Evolutionary conservation across 2,797 vertebrate genomes (phyloP).

Genomic region (Furcifer pardalis): DNA sequence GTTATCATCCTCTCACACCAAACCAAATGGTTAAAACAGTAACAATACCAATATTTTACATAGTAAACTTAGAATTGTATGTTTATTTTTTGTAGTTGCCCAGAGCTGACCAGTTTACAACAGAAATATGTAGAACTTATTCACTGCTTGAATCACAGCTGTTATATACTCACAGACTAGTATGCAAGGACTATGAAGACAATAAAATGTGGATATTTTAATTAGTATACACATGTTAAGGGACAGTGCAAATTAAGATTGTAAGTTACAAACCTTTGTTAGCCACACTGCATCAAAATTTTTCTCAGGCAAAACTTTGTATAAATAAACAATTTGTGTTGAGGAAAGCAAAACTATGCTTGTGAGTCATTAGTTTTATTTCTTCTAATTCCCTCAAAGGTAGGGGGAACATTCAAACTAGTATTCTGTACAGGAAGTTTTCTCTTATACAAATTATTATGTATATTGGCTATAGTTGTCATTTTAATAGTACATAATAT

Average conservation of each 20-base stretch:
- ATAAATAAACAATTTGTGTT: neutral
- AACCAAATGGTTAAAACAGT: neutral
- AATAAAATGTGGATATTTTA: conserved; percentile 12
- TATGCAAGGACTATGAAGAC: neutral
- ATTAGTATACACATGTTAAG: conserved; percentile 19
- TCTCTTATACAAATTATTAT: neutral
- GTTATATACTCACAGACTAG: neutral
- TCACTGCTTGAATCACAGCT: neutral
- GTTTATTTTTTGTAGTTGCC: neutral
- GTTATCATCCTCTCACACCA: neutral
- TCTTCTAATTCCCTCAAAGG: neutral
- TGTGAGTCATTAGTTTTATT: neutral
- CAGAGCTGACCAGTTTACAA: neutral
- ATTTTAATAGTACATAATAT: neutral
- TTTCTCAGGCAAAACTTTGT: conserved; percentile 4
- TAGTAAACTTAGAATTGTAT: neutral
- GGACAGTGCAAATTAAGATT: neutral
- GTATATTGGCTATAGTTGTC: neutral
- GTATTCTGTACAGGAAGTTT: neutral
- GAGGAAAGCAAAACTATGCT: neutral
- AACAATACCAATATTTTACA: neutral
- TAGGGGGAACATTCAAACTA: neutral
- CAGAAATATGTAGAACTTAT: neutral
- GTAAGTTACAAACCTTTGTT: neutral
- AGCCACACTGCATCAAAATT: neutral